These are phyloP conservation scores for Pardalotus punctatus DNA, from an alignment of 2,113 vertebrate species.

Conservation along the genomic window DNA sequence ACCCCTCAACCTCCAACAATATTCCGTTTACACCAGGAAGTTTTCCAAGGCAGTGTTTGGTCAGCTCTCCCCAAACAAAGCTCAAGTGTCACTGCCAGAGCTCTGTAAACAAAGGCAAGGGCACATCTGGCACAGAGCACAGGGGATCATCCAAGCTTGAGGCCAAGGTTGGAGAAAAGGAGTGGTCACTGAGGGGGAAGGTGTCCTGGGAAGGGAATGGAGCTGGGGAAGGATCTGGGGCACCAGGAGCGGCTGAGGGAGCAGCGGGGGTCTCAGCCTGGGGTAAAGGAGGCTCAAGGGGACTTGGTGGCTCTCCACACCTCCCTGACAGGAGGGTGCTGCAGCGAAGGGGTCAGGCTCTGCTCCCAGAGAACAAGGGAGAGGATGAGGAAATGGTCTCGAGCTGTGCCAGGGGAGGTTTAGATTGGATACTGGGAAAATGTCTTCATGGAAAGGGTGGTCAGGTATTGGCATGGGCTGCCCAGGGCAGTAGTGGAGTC, in stretches of 20 bases:
- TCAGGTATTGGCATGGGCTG: not conserved
- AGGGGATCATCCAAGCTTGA: not conserved
- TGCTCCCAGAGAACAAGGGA: not conserved
- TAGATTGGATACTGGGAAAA: not conserved
- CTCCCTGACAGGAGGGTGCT: not conserved
- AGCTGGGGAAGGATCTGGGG: not conserved
- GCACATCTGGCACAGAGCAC: not conserved
- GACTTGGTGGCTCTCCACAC: not conserved
- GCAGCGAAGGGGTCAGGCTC: fast-evolving
- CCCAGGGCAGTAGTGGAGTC: not conserved
- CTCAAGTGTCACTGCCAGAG: not conserved
- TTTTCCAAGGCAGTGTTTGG: not conserved
- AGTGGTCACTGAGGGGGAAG: not conserved
- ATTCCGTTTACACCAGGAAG: not conserved
- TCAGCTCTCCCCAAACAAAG: not conserved
- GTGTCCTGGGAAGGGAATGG: not conserved
- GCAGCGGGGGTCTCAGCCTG: not conserved
- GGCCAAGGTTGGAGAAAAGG: not conserved
- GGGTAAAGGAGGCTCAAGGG: not conserved
- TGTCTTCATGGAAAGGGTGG: not conserved
- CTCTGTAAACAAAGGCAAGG: not conserved
- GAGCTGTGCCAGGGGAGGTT: not conserved
- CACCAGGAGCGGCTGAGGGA: not conserved
- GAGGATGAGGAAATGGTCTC: not conserved
- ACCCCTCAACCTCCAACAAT: no score